These are phyloP conservation scores for Tragulus kanchil DNA, from an alignment of 2,113 vertebrate species.

Conservation along the genomic window DNA sequence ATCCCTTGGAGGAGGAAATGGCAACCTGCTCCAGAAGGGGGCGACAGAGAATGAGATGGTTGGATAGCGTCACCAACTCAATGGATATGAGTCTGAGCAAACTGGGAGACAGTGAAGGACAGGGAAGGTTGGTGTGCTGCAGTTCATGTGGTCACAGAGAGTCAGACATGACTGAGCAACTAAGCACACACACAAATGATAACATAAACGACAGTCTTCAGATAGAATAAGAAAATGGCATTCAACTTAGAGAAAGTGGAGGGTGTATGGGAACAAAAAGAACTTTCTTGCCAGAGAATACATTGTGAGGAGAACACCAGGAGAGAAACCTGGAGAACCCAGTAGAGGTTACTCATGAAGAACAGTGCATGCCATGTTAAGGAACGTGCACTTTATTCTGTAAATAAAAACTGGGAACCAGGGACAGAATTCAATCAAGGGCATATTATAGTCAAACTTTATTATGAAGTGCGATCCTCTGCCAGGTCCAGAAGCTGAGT, in stretches of 20 bases:
- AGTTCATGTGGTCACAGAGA: background rate
- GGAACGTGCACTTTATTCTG: background rate
- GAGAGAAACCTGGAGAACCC: background rate
- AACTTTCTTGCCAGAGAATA: background rate
- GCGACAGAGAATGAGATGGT: background rate
- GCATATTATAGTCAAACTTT: background rate
- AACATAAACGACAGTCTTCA: background rate
- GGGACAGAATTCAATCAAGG: background rate
- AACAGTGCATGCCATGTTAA: background rate
- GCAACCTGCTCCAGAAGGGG: background rate
- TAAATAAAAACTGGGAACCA: background rate
- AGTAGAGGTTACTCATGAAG: background rate
- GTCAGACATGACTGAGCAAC: background rate
- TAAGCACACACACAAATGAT: background rate
- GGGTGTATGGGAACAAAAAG: background rate
- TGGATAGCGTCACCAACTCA: background rate
- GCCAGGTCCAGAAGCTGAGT: fast-evolving
- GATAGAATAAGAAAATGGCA: constrained; percentile 22
- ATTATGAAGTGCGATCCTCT: background rate
- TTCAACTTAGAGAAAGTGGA: background rate
- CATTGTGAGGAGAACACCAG: background rate
- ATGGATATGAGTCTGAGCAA: background rate
- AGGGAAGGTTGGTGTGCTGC: background rate
- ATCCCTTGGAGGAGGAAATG: background rate
- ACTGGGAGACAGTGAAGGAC: background rate